Base-by-base conservation (phyloP, 1,140 invertebrate genomes). In the Triops cancriformis region DNA sequence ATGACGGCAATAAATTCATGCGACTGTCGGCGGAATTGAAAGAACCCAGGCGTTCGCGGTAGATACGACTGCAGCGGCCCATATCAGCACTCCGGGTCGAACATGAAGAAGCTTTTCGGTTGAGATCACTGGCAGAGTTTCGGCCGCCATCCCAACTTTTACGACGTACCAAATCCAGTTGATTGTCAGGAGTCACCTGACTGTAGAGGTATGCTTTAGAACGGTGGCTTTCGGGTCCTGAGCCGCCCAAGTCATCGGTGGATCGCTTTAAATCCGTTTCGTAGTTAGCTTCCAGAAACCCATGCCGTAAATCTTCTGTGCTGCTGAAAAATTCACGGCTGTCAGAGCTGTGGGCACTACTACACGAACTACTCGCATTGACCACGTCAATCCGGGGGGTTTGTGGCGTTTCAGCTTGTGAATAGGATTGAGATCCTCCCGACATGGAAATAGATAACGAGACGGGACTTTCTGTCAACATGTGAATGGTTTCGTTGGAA, bases 371-470 rank as follows among this genome's bases (percentile, higher is more conserved):
- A 80, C 92, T 94, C 3, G 93, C 93, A 74, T 93, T 87, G 77
- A 93, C 94, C 81, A 95, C 93, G 85, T 94, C 93, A 81, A 94
- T 95, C 80, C 93, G 88, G 1, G 93, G 93, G 51, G 93, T 92
- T 76, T 89, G 89, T 14, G 92, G 90, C 73, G 90, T 89, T 80
- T 88, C 89, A 75, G 91, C 84, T 72, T 85, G 82, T n/a, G 82
- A 80, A 64, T 64, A 31, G 79, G 78, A 10, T 80, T 80, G 75
- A 79, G 78, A n/a, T 79, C 76, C 77, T 28, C 79, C 80, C 23
- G 80, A 80, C 27, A 75, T 78, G 31, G 82, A 81, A 26, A 78
- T 73, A 18, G 82, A 80, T 12, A 75, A 64, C 23, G 76, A 75
- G n/a, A 79, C 78, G 5, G 75, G 75, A 10, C 42, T 76, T 18